These are phyloP conservation scores for Ptilonorhynchus violaceus DNA, from an alignment of 2,113 vertebrate genomes.

Conservation along the genomic window DNA sequence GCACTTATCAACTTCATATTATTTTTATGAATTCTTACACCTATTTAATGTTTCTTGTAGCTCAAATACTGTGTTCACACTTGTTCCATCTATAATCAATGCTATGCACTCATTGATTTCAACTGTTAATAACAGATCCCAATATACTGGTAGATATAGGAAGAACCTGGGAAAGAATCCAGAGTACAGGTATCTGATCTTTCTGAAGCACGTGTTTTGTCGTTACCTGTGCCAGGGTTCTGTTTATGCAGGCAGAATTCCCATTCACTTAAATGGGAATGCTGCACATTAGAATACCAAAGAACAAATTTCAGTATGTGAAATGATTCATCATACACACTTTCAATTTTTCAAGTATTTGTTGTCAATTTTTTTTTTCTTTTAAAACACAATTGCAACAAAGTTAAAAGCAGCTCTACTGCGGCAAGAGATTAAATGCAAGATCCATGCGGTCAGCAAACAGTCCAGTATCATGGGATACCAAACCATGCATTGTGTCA, in stretches of 20 bases:
- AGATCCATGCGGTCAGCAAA: neutral
- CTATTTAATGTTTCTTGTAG: neutral
- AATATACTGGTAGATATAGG: slow-evolving; percentile 30
- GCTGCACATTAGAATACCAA: neutral
- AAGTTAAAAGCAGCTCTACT: neutral
- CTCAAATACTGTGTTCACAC: neutral
- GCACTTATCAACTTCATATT: neutral
- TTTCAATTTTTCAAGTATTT: neutral
- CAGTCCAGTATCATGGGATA: neutral
- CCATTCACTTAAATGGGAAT: neutral
- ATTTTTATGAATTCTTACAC: neutral
- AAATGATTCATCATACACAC: neutral
- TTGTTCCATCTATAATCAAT: neutral
- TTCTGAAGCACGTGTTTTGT: slow-evolving; percentile 1
- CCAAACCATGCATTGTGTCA: neutral
- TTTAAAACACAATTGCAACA: neutral
- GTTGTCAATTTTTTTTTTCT: neutral
- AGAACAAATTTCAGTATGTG: neutral
- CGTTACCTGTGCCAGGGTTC: neutral
- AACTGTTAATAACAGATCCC: neutral
- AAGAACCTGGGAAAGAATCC: slow-evolving; percentile 42
- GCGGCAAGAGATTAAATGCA: neutral
- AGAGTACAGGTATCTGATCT: neutral
- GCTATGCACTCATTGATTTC: neutral
- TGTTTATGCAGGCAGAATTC: slow-evolving; percentile 19